phyloP scores from a whole-genome alignment of 2,888 invertebrate species.

The Oscheius sp. region DNA sequence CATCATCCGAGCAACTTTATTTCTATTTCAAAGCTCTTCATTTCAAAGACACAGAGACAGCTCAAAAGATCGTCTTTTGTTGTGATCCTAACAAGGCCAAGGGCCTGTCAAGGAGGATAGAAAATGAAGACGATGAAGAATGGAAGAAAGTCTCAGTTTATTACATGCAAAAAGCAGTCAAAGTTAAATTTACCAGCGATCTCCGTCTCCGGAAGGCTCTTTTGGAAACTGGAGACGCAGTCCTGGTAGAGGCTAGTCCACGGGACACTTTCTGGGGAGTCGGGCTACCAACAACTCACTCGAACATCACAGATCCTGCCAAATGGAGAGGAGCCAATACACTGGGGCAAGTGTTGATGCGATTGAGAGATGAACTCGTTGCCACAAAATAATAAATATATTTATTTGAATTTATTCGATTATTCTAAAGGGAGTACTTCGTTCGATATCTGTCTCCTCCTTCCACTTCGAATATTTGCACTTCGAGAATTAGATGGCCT shows the following conservation, averaged over 20 bases:
- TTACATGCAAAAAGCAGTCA: not conserved
- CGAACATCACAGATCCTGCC: not conserved
- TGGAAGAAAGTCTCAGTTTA: slow-evolving; percentile 6
- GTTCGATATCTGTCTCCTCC: not conserved
- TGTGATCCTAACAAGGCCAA: not conserved
- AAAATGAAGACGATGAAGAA: not conserved
- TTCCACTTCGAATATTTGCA: not conserved
- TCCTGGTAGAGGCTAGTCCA: slow-evolving; percentile 13
- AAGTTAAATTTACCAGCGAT: not conserved
- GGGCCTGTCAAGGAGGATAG: not conserved
- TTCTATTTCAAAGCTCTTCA: slow-evolving; percentile 15
- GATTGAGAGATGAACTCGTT: not conserved
- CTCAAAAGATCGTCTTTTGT: not conserved
- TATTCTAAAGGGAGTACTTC: not conserved
- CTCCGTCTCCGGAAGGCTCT: not conserved
- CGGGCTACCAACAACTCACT: not conserved
- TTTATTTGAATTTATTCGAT: too few species aligned
- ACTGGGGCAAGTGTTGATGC: slow-evolving; percentile 15
- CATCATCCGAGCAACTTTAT: slow-evolving; percentile 19
- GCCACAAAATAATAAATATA: not conserved
- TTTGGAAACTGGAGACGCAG: not conserved
- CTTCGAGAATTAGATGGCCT: not conserved
- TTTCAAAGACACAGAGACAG: not conserved
- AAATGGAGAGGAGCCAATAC: slow-evolving; percentile 8
- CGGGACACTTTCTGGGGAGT: slow-evolving; percentile 8